Evolutionary conservation across 2,113 vertebrate species (phyloP), one percentile per base, ranked within the genome.

Genomic region (Nematolebias whitei): DNA sequence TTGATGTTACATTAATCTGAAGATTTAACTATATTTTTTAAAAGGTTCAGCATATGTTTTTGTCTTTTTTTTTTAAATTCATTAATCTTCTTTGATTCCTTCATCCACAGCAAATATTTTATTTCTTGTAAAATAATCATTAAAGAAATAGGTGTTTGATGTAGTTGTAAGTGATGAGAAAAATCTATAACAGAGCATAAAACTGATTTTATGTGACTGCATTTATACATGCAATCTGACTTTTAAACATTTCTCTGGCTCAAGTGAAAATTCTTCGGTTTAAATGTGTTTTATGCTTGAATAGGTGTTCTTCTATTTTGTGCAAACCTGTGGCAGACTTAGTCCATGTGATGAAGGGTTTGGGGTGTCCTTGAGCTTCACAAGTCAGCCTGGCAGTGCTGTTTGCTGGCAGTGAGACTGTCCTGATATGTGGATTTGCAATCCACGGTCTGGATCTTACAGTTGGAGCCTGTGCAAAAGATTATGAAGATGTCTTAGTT

Each of bases 301-400:
- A 20, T 55, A 32, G 41, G 71, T 63, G n/a, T 19, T 29, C 20
- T 51, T 12, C 9, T 24, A 7, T 38, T 43, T 13, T 54, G 5
- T 62, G 29, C 24, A 60, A 90, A 98, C 97, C 97, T 94, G 96
- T 96, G 66, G 96, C 92, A 1, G 95, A 87, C 85, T 98, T 98
- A 41, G 95, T 98, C 97, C 97, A 99, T 49, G 93, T 95, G 59
- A 98, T 69, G 43, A 91, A 85, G 23, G 97, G 95, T 51, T 87
- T 92, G 0, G 96, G 97, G 1, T 95, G 91, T 38, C 97, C 97
- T 3, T 81, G 70, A 19, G 94, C 91, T 66, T 95, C 93, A 79
- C 97, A 99, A 9, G 91, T 90, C 50, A 99, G 84, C 45, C 82
- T 47, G 14, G 84, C 92, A 22, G 94, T 93, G 0, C 78, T 87